These are phyloP conservation scores for Lutraria rhynchaena DNA, from an alignment of 1,140 invertebrate species.

Conservation along the genomic window DNA sequence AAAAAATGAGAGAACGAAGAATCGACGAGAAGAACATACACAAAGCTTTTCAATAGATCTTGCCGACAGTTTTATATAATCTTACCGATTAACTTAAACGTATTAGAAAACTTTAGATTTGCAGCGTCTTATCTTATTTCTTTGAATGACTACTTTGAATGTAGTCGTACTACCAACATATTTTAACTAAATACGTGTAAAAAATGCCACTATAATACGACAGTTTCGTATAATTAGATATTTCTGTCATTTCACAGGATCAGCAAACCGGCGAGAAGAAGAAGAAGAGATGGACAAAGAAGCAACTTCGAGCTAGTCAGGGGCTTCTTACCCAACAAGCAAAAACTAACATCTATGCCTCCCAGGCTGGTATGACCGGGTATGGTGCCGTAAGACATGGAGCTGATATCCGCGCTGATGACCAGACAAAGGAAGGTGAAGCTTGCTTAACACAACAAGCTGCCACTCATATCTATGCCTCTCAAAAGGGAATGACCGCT, in stretches of 20 bases:
- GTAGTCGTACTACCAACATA: too few relatives aligned
- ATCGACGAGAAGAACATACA: too few relatives aligned
- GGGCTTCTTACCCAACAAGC: slow-evolving; percentile 94
- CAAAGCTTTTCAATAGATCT: too few relatives aligned
- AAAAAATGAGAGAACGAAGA: too few relatives aligned
- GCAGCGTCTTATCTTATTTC: too few relatives aligned
- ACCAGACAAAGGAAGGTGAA: slow-evolving; percentile 88
- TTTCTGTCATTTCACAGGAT: slow-evolving; percentile 22
- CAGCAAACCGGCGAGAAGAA: slow-evolving; percentile 89
- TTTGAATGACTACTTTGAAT: too few relatives aligned
- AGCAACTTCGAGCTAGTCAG: slow-evolving; percentile 85
- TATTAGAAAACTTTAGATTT: too few relatives aligned
- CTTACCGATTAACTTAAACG: too few relatives aligned
- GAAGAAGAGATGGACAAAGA: slow-evolving; percentile 82
- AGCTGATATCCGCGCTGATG: slow-evolving; percentile 71
- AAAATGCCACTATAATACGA: too few relatives aligned
- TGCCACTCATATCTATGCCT: slow-evolving; percentile 90
- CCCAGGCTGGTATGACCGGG: slow-evolving; percentile 86
- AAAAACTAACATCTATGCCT: slow-evolving; percentile 95
- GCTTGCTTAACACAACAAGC: slow-evolving; percentile 94
- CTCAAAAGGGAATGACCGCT: slow-evolving; percentile 85
- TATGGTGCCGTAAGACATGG: slow-evolving; percentile 70
- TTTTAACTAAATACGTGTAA: too few relatives aligned
- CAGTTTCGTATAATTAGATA: too few relatives aligned
- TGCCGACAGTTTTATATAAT: too few relatives aligned